Evolutionary conservation across 2,888 invertebrate genomes (phyloP), one percentile per base, ranked within the genome.

Genomic region (Hydraecia micacea): DNA sequence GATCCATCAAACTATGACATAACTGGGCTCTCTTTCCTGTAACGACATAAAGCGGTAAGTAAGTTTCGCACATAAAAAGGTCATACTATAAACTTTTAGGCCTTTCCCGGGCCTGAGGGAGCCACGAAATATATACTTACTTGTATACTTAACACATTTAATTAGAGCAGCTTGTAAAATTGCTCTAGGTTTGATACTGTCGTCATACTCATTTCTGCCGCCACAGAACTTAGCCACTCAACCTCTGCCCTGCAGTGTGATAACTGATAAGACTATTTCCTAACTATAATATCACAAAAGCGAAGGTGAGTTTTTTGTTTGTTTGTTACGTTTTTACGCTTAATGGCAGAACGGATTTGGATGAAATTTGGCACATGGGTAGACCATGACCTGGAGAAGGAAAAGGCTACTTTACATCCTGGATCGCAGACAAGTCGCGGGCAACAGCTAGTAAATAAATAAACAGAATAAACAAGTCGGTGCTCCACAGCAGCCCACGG

Each of bases 1-100:
- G 83, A 83, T 81, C 83, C 81, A 78, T 81, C 81, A 81, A 69
- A 78, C 58, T 42, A n/a, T 72, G 81, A 81, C 77, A 42, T 72
- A 42, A 58, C 68, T 60, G 13, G 81, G 67, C 11, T 60, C 55
- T 75, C n/a, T 69, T 36, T 58, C n/a, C 39, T 60, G 25, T 76
- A 52, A 25, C 71, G 60, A 28, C 58, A 82, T 63, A 28, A 42
- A 52, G 62, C 67, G 9, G 42, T 68, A 69, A 66, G 52, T 62
- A 42, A 77, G 25, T 69, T 76, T 62, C 42, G 63, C 32, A 65
- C 49, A 73, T 15, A 79, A 80, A 79, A 67, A 73, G 36, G n/a
- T 60, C 7, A 52, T 15, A 21, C 32, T 52, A 62, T 39, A 25
- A 42, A 67, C 8, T 55, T 68, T 55, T 46, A 21, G 52, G 28